Base-by-base conservation (phyloP, 1,140 invertebrate genomes). In the Sinella curviseta region DNA sequence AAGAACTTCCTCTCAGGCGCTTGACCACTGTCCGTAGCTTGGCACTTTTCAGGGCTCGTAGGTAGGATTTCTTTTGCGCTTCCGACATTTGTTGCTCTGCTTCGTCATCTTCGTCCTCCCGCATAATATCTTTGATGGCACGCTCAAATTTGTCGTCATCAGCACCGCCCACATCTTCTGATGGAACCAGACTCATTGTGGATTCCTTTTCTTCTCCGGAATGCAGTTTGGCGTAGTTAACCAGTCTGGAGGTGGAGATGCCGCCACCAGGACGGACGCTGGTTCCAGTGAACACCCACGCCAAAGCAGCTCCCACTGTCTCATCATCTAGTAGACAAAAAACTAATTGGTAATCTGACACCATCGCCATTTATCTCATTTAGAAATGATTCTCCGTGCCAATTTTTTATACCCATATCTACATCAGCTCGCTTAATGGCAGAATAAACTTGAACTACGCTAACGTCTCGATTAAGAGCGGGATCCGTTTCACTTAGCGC, bases 301-400 rank as follows among this genome's bases (percentile, higher is more conserved):
- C 36, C 2, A 82, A 1, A 26, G 74, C 74, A 39, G 55, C 24
- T 1, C 34, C 79, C 0, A 82, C 2, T 36, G 76, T 78, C 17
- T 82, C 81, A 16, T 80, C 78, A 12, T 39, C 81, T 82, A 48
- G 4, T n/a, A n/a, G n/a, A n/a, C n/a, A n/a, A n/a, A n/a, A n/a
- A n/a, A n/a, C n/a, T n/a, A n/a, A n/a, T n/a, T n/a, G n/a, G n/a
- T n/a, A n/a, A n/a, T n/a, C n/a, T n/a, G n/a, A n/a, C n/a, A n/a
- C n/a, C n/a, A n/a, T n/a, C n/a, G n/a, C n/a, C n/a, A n/a, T n/a
- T n/a, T n/a, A n/a, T n/a, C n/a, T n/a, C n/a, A n/a, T n/a, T n/a
- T n/a, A n/a, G n/a, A n/a, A n/a, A n/a, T n/a, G n/a, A n/a, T n/a
- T n/a, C n/a, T n/a, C n/a, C n/a, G n/a, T n/a, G n/a, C n/a, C n/a